A percentile compares a stretch with the other conserved stretches of the same genome.
phyloP scores from a whole-genome alignment of 2,888 invertebrate species.

The Liodrosophila aerea region DNA sequence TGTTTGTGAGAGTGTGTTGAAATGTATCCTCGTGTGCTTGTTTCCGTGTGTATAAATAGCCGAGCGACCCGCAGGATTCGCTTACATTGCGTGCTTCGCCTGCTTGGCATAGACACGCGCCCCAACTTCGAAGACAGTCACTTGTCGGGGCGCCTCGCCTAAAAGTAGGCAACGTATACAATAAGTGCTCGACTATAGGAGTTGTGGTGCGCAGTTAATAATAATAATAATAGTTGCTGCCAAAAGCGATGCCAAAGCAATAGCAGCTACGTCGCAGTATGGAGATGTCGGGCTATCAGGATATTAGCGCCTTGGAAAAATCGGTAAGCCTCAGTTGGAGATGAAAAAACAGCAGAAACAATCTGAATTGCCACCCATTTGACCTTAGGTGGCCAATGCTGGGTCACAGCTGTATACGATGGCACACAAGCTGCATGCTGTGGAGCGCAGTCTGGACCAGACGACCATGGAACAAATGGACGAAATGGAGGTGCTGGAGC shows the following conservation, averaged over 20 bases:
- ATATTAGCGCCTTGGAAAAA: conserved; percentile 79
- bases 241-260: conserved; percentile 6
- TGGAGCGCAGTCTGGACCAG: conserved; percentile 84
- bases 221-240: conserved; percentile 3
- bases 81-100: conserved; percentile 45
- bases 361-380: not conserved
- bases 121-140: conserved; percentile 26
- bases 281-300: conserved; percentile 73
- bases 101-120: conserved; percentile 33
- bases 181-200: not conserved
- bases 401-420: conserved; percentile 89
- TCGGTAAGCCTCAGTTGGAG: conserved; percentile 65
- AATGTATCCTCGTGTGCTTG: conserved; percentile 4
- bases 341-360: not conserved
- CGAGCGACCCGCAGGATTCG: conserved; percentile 53
- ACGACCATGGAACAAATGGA: conserved; percentile 80
- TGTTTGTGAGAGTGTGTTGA: conserved; percentile 19
- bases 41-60: conserved; percentile 64
- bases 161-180: conserved; percentile 41
- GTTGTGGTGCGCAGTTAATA: not conserved
- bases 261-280: conserved; percentile 52
- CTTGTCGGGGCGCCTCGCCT: conserved; percentile 40
- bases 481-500: conserved; percentile 88
- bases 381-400: conserved; percentile 87
- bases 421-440: conserved; percentile 88